Base-by-base conservation (phyloP, 2,888 invertebrate genomes). In the Ichneumoninae sp. region DNA sequence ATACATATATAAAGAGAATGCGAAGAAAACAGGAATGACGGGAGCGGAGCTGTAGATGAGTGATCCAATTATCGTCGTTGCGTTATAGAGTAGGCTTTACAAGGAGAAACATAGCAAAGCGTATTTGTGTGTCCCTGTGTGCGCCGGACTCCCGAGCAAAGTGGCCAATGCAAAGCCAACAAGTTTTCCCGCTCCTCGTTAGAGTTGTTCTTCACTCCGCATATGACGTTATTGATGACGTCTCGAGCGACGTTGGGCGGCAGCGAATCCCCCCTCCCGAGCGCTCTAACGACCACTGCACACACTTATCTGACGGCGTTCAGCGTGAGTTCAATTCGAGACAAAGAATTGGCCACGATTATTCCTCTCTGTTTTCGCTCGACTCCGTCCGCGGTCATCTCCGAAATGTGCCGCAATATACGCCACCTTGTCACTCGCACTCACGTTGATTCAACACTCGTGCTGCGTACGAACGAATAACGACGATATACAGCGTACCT, bases 141-240 rank as follows among this genome's bases (percentile, higher is more conserved):
- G 30, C 33, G 26, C 1, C 6, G 63, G 33, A 16, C 33, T 63
- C 33, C 22, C 30, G 63, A 65, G 22, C 70, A 52, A 76, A 70
- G 22, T 57, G 70, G 69, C 50, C 50, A 52, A 30, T 63, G 40
- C 30, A 16, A 22, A 52, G 76, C 65, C 50, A 60, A 57, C 57
- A 74, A 44, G 63, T 60, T 69, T 75, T 75, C 22, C 50, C 26
- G 30, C 63, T 52, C 16, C 60, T 30, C 63, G 47, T n/a, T 65
- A 22, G 44, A 47, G 50, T 47, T 63, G 63, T 16, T 33, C 63
- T 63, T 30, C 44, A 47, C 50, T 54, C 57, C 33, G 13, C 44
- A 13, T 52, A 66, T 81, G 81, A 85, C 84, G 84, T 71, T 75
- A 70, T 85, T 66, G 74, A 78, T 85, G 84, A 85, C 84, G 81